Percentiles rank a stretch among this genome's conserved stretches.
phyloP scores from a whole-genome alignment of 2,888 invertebrate genomes.

The Drosophila acutilabella region DNA sequence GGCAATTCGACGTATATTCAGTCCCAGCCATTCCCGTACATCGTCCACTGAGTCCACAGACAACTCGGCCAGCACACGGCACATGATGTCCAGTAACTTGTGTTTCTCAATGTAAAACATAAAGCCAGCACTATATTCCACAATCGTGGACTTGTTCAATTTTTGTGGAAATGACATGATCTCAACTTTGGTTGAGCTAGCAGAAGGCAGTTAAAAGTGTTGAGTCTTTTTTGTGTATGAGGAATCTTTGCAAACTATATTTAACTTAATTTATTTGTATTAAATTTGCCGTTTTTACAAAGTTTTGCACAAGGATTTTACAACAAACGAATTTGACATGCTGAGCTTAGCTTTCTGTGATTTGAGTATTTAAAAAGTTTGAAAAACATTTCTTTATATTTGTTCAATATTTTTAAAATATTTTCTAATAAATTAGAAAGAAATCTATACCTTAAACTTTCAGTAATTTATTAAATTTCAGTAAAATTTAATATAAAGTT shows the following conservation, averaged over 20 bases:
- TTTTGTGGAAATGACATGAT: constrained; percentile 59
- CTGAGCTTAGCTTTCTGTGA: not conserved
- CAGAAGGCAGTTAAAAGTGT: not conserved
- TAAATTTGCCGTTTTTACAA: not conserved
- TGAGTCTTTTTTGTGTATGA: not conserved
- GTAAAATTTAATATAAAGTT: no score
- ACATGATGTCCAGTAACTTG: constrained; percentile 79
- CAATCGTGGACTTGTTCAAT: constrained; percentile 55
- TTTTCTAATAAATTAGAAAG: no score
- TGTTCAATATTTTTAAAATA: no score
- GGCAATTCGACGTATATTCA: constrained; percentile 72
- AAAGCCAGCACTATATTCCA: constrained; percentile 73
- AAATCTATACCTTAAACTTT: no score
- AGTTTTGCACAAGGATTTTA: constrained; percentile 1
- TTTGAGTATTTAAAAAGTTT: no score
- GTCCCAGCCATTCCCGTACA: constrained; percentile 73
- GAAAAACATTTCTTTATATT: no score
- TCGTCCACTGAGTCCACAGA: constrained; percentile 54
- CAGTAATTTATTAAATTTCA: no score
- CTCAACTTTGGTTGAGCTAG: no score
- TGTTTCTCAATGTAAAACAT: constrained; percentile 83
- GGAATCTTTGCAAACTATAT: constrained; percentile 8
- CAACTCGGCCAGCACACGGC: constrained; percentile 74
- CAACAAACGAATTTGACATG: not conserved
- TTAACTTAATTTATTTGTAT: constrained; percentile 6